Evolutionary conservation across 2,888 invertebrate genomes (phyloP).

Genomic region (Agrochola lota): DNA sequence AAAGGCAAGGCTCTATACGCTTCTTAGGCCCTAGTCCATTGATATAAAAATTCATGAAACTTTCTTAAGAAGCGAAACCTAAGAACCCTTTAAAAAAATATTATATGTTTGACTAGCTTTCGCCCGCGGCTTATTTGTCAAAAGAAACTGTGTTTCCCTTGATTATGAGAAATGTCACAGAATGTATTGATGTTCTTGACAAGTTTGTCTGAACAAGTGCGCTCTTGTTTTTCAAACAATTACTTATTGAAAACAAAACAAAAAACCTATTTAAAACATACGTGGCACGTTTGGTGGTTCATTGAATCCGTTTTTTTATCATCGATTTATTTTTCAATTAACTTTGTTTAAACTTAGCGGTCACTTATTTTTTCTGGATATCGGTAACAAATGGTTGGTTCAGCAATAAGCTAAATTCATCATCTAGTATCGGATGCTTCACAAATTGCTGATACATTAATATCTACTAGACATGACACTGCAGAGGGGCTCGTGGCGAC

Average conservation of each 20-base stretch:
- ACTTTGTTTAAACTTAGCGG: neutral
- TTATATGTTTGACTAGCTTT: too few relatives aligned
- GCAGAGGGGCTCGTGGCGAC: too few relatives aligned
- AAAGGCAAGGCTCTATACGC: neutral
- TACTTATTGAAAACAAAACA: constrained; percentile 3
- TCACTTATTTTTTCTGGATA: neutral
- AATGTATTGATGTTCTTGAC: neutral
- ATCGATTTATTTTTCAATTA: neutral
- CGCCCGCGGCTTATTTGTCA: neutral
- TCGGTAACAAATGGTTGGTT: too few relatives aligned
- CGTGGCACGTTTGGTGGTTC: neutral
- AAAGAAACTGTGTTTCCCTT: neutral
- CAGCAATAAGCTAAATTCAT: neutral
- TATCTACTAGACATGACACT: neutral
- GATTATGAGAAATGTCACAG: neutral
- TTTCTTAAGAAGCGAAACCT: too few relatives aligned
- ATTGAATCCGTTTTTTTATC: neutral
- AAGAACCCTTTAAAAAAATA: neutral
- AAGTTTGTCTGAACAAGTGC: constrained; percentile 11
- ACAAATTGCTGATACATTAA: neutral
- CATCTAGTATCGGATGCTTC: neutral
- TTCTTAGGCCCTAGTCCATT: neutral
- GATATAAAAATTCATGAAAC: neutral
- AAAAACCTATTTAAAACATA: neutral
- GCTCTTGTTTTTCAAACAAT: constrained; percentile 14